Conservation (phyloP, 1,140 invertebrate genomes). For the Drosophila oshimai region DNA sequence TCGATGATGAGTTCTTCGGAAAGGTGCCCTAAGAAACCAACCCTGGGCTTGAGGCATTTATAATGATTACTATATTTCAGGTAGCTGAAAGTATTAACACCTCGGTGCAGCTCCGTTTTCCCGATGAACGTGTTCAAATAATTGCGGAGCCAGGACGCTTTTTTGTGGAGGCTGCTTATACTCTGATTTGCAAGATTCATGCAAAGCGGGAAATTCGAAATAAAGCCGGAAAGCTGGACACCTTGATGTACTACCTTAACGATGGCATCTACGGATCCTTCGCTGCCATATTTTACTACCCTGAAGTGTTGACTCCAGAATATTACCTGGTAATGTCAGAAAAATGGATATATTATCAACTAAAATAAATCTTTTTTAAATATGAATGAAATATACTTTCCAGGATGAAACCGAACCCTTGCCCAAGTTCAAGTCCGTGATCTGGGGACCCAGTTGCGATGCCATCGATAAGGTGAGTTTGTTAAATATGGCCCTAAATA, state of each 20-base stretch:
- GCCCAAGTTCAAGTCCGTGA: constrained; percentile 83
- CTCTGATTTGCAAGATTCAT: constrained; percentile 93
- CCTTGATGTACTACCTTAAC: constrained; percentile 98
- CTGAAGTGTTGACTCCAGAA: constrained; percentile 84
- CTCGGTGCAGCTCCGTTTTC: constrained; percentile 92
- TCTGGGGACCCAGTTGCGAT: constrained; percentile 99
- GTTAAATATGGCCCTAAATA: neutral
- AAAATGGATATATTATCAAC: too few relatives aligned
- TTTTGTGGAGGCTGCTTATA: constrained; percentile 96
- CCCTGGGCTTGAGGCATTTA: neutral
- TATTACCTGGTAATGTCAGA: constrained; percentile 64
- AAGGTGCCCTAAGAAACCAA: constrained; percentile 82
- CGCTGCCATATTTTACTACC: constrained; percentile 98
- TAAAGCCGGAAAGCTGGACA: constrained; percentile 82
- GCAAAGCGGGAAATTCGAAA: constrained; percentile 88
- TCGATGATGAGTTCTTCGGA: constrained; percentile 86
- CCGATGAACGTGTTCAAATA: constrained; percentile 89
- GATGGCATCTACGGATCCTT: constrained; percentile 99
- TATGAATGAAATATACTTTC: too few relatives aligned
- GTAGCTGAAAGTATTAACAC: constrained; percentile 87
- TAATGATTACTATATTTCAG: constrained; percentile 68
- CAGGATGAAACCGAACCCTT: constrained; percentile 32
- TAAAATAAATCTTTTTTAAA: too few relatives aligned
- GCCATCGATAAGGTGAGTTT: constrained; percentile 92
- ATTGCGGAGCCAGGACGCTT: constrained; percentile 99